A percentile compares a stretch with the other conserved stretches of the same genome.
These are phyloP conservation scores for Caenorhabditis sp. DNA, from an alignment of 2,888 invertebrate genomes.

Conservation along the genomic window DNA sequence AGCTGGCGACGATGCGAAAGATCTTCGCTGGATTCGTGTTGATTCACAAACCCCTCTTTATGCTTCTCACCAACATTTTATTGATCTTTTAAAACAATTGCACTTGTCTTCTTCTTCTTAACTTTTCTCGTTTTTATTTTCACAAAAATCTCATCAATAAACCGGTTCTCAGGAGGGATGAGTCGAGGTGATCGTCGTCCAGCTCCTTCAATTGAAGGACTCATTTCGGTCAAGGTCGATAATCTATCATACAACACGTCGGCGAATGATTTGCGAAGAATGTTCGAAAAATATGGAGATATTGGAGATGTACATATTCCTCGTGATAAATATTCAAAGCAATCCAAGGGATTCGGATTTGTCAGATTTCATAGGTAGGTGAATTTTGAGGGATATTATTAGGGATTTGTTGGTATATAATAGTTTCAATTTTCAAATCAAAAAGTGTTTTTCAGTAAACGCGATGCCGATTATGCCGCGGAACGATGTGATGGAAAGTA, in stretches of 20 bases:
- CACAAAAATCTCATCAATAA: background rate
- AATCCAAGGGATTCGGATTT: slow-evolving; percentile 97
- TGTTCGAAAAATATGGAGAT: slow-evolving; percentile 87
- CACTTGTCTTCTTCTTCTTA: background rate
- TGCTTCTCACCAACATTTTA: slow-evolving; percentile 86
- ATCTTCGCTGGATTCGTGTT: slow-evolving; percentile 88
- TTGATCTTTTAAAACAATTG: slow-evolving; percentile 72
- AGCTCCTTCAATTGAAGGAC: background rate
- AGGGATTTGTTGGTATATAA: no score
- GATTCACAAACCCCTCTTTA: slow-evolving; percentile 80
- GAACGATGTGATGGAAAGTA: slow-evolving; percentile 96
- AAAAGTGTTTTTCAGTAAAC: slow-evolving; percentile 75
- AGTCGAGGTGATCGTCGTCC: slow-evolving; percentile 23
- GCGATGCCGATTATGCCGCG: slow-evolving; percentile 96
- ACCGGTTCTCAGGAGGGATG: slow-evolving; percentile 8
- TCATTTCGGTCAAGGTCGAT: slow-evolving; percentile 53
- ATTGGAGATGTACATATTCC: slow-evolving; percentile 99
- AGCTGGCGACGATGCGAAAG: slow-evolving; percentile 90
- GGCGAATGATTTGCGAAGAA: slow-evolving; percentile 86
- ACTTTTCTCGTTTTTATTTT: slow-evolving; percentile 4
- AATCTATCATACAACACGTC: slow-evolving; percentile 91
- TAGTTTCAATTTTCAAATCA: background rate
- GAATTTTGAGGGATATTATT: no score
- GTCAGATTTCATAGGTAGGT: slow-evolving; percentile 77
- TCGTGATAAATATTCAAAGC: slow-evolving; percentile 91